Base-by-base conservation (phyloP, 2,888 invertebrate species). In the Nematopogon swammerdamellus region DNA sequence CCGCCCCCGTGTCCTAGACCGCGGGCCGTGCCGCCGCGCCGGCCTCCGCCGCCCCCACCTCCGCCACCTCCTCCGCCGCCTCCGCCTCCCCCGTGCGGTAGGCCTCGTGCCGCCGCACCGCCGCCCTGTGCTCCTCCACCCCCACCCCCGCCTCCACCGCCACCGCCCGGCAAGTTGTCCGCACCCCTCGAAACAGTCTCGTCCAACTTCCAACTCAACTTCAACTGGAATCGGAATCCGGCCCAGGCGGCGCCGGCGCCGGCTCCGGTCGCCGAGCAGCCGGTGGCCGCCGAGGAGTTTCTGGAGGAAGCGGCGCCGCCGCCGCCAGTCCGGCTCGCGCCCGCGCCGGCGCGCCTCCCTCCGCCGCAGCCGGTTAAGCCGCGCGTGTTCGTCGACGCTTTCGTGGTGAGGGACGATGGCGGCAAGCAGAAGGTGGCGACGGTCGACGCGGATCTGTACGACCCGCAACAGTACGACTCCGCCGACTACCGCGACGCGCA, bases 331-430 rank as follows among this genome's bases (percentile, higher is more conserved):
- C 51, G 52, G 8, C 54, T 53, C 16, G 54, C 54, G 5, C 55
- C 54, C 18, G 53, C 48, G 47, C 59, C 59, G 19, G 52, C 51
- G 3, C 55, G 52, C 10, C 51, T 52, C 14, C 53, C 54, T 42
- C 56, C 50, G 8, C 51, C 51, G 18, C 20, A 54, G 6, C 67
- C 69, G 36, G 65, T 69, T 2, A 60, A 65, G 17, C 72, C 76
- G 1, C 69, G 75, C 47, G 77, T 80, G 16, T 80, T 66, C 56
- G 70, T 80, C 11, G 79, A 80, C 53, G 80, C 80, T 0, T 79
- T 76, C 55, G 69, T 80, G 10, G 65, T 80, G 8, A 53, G 54
- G 36, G 61, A 69, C 18, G 64, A 74, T 57, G 80, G 80, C n/a
- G 67, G 72, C n/a, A 63, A 73, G 1, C 68, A 68, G 45, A 66